A percentile compares a stretch with the other conserved stretches of the same genome.
These are phyloP conservation scores for Austrofundulus limnaeus DNA, from an alignment of 2,113 vertebrate species.

Conservation along the genomic window DNA sequence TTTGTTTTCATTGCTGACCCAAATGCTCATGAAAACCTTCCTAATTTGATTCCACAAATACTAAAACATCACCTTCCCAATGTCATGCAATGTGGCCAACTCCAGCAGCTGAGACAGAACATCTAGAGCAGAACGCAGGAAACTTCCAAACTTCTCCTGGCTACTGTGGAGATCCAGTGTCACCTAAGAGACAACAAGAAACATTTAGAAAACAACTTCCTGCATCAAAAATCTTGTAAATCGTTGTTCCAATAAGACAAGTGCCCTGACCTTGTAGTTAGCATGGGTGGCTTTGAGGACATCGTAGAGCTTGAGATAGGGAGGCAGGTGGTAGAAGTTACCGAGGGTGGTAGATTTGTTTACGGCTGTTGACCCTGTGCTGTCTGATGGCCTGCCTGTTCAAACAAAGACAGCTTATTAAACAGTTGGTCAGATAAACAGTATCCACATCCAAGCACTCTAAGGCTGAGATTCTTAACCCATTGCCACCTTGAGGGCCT, in stretches of 20 bases:
- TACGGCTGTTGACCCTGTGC: slow-evolving; percentile 78
- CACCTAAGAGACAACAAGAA: slow-evolving; percentile 78
- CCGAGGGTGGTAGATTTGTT: slow-evolving; percentile 92
- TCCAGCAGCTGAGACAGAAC: slow-evolving; percentile 94
- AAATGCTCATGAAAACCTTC: not conserved
- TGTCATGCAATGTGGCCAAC: slow-evolving; percentile 92
- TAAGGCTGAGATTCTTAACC: too few species aligned
- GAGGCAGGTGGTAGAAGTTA: slow-evolving; percentile 94
- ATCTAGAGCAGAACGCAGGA: slow-evolving; percentile 88
- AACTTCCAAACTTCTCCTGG: slow-evolving; percentile 94
- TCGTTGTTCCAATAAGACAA: not conserved
- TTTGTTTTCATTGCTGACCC: too few species aligned
- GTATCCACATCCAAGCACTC: too few species aligned
- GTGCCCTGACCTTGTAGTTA: slow-evolving; percentile 89
- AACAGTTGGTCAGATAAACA: not conserved
- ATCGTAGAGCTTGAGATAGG: slow-evolving; percentile 94
- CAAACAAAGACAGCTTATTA: not conserved
- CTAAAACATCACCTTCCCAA: slow-evolving; percentile 97
- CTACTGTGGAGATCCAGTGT: slow-evolving; percentile 93
- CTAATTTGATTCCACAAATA: too few species aligned
- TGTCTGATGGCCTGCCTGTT: slow-evolving; percentile 86
- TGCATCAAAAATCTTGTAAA: not conserved
- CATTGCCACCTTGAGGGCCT: too few species aligned
- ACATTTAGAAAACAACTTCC: rapidly evolving
- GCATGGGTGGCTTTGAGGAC: slow-evolving; percentile 96